These are phyloP conservation scores for Oostethus manadensis DNA, from an alignment of 2,113 vertebrate species.

Conservation along the genomic window DNA sequence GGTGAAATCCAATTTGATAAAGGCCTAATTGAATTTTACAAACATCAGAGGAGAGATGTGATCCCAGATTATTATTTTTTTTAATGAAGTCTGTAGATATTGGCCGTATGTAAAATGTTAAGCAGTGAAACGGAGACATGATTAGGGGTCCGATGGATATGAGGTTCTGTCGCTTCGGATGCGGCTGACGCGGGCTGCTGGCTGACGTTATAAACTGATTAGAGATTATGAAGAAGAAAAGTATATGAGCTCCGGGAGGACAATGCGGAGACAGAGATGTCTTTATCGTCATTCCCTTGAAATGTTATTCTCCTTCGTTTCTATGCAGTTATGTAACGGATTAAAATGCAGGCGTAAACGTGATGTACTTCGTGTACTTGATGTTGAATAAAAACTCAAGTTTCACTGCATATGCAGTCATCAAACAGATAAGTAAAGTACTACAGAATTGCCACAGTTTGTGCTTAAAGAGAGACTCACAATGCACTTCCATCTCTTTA, in stretches of 20 bases:
- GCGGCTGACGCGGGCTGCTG: constrained; percentile 36
- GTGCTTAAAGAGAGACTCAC: no score
- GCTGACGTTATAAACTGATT: constrained; percentile 63
- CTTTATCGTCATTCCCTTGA: constrained; percentile 24
- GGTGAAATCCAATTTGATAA: constrained; percentile 70
- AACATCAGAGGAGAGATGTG: constrained; percentile 68
- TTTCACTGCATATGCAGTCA: no score
- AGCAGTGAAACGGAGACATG: constrained; percentile 50
- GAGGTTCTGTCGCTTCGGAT: constrained; percentile 31
- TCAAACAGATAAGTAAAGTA: no score
- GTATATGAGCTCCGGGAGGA: constrained; percentile 5
- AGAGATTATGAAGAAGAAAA: constrained; percentile 50
- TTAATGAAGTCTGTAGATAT: constrained; percentile 69
- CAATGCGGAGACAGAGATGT: constrained; percentile 29
- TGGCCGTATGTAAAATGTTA: constrained; percentile 67
- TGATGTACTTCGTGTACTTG: no score
- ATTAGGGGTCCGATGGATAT: constrained; percentile 39
- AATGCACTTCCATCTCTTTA: no score
- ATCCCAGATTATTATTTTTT: constrained; percentile 60
- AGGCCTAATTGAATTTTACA: constrained; percentile 70
- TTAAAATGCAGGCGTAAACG: not conserved
- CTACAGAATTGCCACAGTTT: no score
- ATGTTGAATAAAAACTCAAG: no score
- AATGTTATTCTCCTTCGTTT: constrained; percentile 13
- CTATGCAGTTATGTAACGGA: not conserved